Evolutionary conservation across 2,888 invertebrate genomes (phyloP).

Genomic region (Zhuqinia jingwanae): DNA sequence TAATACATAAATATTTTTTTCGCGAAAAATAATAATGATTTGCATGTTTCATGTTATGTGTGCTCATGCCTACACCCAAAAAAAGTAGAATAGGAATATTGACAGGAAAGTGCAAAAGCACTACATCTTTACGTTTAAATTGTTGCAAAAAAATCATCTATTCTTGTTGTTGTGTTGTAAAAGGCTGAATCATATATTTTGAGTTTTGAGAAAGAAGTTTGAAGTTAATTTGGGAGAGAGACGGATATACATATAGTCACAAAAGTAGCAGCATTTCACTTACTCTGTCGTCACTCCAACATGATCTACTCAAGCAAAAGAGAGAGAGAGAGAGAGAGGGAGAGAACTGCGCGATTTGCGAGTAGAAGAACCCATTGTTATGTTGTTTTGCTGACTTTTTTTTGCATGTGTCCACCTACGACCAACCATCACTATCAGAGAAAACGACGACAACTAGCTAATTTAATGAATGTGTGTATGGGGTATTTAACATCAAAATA

Average conservation of each 20-base stretch:
- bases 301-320: not conserved
- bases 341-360: too few species aligned
- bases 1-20: slow-evolving; percentile 47
- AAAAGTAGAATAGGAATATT: too few species aligned
- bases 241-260: too few species aligned
- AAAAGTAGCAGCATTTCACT: slow-evolving; percentile 29
- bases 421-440: slow-evolving; percentile 42
- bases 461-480: slow-evolving; percentile 71
- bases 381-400: slow-evolving; percentile 23
- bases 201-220: not conserved
- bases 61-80: not conserved
- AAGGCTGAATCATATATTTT: slow-evolving; percentile 33
- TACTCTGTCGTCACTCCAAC: slow-evolving; percentile 47
- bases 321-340: too few species aligned
- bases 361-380: slow-evolving; percentile 17
- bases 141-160: slow-evolving; percentile 33
- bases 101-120: slow-evolving; percentile 38
- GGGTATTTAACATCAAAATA: slow-evolving; percentile 68
- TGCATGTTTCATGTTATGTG: slow-evolving; percentile 21
- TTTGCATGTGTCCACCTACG: slow-evolving; percentile 71
- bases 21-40: slow-evolving; percentile 41
- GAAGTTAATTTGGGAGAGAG: not conserved
- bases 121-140: not conserved
- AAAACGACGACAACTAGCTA: slow-evolving; percentile 70
- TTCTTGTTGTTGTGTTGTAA: too few species aligned